Conservation (phyloP, 2,797 vertebrate species). For the Melanotaenia trifasciata region DNA sequence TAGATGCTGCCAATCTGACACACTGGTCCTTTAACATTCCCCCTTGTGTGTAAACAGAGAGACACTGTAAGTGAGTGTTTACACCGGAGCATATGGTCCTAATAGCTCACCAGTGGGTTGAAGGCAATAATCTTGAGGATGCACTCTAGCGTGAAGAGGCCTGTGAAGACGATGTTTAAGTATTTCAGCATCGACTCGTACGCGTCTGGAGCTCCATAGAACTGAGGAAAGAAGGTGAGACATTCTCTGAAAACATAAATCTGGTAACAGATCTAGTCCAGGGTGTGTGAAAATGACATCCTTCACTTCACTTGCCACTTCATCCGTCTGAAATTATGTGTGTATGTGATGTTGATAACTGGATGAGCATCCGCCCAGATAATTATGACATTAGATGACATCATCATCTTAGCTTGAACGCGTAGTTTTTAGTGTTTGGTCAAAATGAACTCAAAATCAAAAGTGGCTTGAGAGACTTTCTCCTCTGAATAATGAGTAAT, state of each 20-base stretch:
- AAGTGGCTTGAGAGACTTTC: neutral
- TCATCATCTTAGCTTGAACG: neutral
- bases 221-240: constrained; percentile 77
- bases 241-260: neutral
- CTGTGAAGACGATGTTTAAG: constrained; percentile 95
- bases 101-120: constrained; percentile 90
- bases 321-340: neutral
- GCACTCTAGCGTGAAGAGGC: constrained; percentile 90
- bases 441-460: neutral
- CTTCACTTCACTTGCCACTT: neutral
- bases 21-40: neutral
- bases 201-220: constrained; percentile 88
- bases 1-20: neutral
- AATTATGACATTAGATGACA: neutral
- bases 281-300: neutral
- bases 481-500: neutral
- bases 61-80: constrained; percentile 9
- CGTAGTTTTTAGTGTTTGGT: neutral
- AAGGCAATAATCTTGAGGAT: constrained; percentile 52
- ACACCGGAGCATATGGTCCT: constrained; percentile 18
- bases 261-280: neutral
- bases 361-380: neutral
- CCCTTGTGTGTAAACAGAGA: constrained; percentile 21
- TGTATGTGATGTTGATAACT: neutral
- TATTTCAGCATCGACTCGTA: constrained; percentile 96